Evolutionary conservation across 2,888 invertebrate genomes (phyloP).

Genomic region (Hermaeophaga mercurialis): DNA sequence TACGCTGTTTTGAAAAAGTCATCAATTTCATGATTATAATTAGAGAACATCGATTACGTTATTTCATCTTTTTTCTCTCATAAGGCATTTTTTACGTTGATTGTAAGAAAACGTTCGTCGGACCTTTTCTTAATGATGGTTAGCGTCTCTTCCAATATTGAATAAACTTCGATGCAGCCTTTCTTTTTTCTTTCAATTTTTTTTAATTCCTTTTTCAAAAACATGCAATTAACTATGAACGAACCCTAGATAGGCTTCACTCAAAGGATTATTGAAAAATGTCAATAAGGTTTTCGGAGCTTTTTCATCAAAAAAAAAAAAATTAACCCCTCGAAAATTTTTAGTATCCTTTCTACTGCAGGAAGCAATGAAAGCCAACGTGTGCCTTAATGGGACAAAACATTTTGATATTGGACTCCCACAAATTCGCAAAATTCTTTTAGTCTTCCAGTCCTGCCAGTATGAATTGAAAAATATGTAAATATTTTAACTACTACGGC

Average conservation of each 20-base stretch:
- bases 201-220: neutral
- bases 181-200: too few species aligned
- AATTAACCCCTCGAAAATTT: neutral
- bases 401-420: neutral
- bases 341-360: neutral
- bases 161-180: neutral
- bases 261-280: neutral
- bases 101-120: neutral
- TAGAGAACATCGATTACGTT: neutral
- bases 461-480: neutral
- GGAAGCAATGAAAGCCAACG: neutral
- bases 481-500: neutral
- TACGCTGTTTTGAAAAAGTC: too few species aligned
- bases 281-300: neutral
- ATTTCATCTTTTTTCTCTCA: neutral
- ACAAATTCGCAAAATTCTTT: neutral
- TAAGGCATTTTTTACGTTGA: neutral
- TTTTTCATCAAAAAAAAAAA: neutral
- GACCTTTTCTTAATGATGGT: neutral
- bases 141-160: neutral
- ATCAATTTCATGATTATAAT: too few species aligned
- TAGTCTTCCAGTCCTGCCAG: neutral
- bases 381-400: neutral
- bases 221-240: neutral
- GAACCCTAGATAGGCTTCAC: neutral